A percentile compares a stretch with the other conserved stretches of the same genome.
phyloP scores from a whole-genome alignment of 2,113 vertebrate species.

The Anser cygnoides region DNA sequence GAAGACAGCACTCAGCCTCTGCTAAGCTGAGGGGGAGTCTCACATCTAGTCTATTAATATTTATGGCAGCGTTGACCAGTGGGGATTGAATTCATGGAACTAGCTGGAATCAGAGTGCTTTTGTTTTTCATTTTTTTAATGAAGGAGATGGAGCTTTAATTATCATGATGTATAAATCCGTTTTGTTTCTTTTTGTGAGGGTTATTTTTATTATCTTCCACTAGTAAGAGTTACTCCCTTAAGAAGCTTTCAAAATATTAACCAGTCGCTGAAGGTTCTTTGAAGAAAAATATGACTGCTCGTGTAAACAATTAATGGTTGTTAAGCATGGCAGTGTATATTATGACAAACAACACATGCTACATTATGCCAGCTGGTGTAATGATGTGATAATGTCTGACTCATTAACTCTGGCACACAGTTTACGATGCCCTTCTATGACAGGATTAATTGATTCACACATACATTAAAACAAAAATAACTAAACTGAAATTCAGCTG shows the following conservation, averaged over 20 bases:
- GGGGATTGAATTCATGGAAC: not conserved
- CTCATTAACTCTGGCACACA: conserved; percentile 98
- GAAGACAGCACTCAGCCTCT: not conserved
- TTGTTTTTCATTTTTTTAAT: not conserved
- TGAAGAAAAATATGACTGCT: conserved; percentile 85
- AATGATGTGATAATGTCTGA: conserved; percentile 97
- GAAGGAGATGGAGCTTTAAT: not conserved
- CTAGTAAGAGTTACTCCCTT: conserved; percentile 62
- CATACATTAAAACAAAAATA: conserved; percentile 99
- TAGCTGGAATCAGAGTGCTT: not conserved
- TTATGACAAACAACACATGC: conserved; percentile 99
- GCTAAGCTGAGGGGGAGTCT: not conserved
- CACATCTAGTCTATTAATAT: not conserved
- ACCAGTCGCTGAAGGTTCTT: conserved; percentile 83
- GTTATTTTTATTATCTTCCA: conserved; percentile 39
- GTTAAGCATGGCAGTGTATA: conserved; percentile 93
- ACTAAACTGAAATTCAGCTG: conserved; percentile 91
- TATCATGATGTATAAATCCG: not conserved
- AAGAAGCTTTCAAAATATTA: conserved; percentile 81
- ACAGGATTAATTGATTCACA: conserved; percentile 98
- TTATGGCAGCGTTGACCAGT: not conserved
- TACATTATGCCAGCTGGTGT: conserved; percentile 96
- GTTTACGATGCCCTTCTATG: conserved; percentile 96
- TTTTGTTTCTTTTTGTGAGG: not conserved
- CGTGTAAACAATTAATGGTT: conserved; percentile 92